Evolutionary conservation across 2,113 vertebrate genomes (phyloP).

Genomic region (Grallaria varia): DNA sequence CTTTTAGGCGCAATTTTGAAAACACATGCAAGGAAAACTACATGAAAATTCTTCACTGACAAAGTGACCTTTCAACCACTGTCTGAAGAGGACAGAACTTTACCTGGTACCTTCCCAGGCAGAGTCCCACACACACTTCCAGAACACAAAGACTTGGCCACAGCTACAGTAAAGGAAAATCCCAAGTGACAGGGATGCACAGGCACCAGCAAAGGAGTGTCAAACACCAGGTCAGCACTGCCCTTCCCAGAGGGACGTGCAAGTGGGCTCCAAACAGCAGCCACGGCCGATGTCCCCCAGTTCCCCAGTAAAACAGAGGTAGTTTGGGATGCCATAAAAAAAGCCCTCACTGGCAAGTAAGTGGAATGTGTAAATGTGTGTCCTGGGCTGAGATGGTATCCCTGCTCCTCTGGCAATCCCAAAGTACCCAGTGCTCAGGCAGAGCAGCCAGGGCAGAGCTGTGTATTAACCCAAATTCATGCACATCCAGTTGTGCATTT

Average conservation of each 20-base stretch:
- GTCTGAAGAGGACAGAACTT: neutral
- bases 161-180: neutral
- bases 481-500: neutral
- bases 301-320: neutral
- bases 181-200: neutral
- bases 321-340: neutral
- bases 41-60: neutral
- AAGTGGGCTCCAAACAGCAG: neutral
- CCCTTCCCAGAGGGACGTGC: neutral
- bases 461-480: neutral
- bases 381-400: neutral
- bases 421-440: neutral
- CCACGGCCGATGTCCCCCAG: neutral
- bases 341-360: neutral
- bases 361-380: too few species aligned
- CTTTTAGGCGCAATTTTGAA: neutral
- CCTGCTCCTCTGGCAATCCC: neutral
- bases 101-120: neutral
- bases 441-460: neutral
- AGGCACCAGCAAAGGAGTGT: neutral
- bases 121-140: neutral
- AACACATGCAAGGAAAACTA: neutral
- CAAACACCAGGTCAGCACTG: neutral
- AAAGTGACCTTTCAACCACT: neutral
- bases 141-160: neutral